Evolutionary conservation across 1,140 invertebrate species (phyloP), one percentile per base, ranked within the genome.

Genomic region (Drosophila gunungcola): DNA sequence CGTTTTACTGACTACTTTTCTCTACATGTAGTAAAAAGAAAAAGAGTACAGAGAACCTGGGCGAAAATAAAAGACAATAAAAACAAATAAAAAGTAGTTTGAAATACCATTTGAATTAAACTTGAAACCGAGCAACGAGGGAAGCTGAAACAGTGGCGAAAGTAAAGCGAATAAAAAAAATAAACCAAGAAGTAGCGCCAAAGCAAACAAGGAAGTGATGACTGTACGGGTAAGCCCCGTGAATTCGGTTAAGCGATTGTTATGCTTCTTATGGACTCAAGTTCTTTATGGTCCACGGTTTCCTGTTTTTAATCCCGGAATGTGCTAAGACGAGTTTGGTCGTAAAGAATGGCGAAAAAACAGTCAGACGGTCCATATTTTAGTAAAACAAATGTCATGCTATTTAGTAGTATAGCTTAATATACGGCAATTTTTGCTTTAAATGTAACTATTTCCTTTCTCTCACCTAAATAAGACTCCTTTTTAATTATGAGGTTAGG

Each of bases 1-100:
- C 4, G 7, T 32, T 32, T 32, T 6, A 6, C 1, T 2, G 7
- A 7, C 0, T 7, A 2, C 1, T 32, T 60, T 42, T 58, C 38
- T 34, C 11, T 2, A 16, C 1, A 9, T 62, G 60, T 32, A 3
- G 1, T 2, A 52, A 32, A 32, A 34, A 21, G 34, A 38, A 29
- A 32, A 21, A 67, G 60, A 32, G 64, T 16, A 41, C 16, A 9
- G 21, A 5, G 34, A 12, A 16, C 16, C 32, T 9, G 43, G 27
- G 51, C 36, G 46, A 63, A 52, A 78, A 72, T 54, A 72, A 73
- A 58, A 78, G 75, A 79, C 79, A 86, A 86, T 83, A 75, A 82
- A 79, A 86, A 53, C 75, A 88, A 82, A 82, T 88, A 82, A 86
- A 76, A 88, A 88, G 79, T 88, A 80, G 73, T 79, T 69, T 38